Percentiles rank a stretch among this genome's conserved stretches.
These are phyloP conservation scores for Accipiter virgatus DNA, from an alignment of 2,113 vertebrate species.

Conservation along the genomic window DNA sequence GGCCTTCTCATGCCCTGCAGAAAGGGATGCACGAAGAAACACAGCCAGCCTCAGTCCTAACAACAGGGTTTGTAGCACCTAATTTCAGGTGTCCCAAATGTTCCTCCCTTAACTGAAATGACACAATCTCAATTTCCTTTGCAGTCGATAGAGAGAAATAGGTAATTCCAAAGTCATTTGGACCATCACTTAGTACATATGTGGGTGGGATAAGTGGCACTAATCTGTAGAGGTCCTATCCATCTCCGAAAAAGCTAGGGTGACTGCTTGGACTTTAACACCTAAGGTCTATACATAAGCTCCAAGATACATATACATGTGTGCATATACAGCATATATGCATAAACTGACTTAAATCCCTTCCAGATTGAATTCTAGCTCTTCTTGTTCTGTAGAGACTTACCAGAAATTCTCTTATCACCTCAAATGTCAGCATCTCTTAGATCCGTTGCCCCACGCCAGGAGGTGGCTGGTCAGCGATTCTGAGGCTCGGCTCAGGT, in stretches of 20 bases:
- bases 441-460: neutral
- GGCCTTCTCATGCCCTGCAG: neutral
- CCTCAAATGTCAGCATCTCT: neutral
- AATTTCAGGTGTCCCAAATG: neutral
- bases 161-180: neutral
- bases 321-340: neutral
- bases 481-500: neutral
- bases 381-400: neutral
- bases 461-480: neutral
- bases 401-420: neutral
- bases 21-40: neutral
- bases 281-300: fast-evolving
- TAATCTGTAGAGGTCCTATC: neutral
- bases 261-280: neutral
- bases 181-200: neutral
- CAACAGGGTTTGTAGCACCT: neutral
- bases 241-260: neutral
- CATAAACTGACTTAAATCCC: neutral
- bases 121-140: neutral
- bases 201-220: neutral
- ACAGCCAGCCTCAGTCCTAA: neutral
- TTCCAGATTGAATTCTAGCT: neutral
- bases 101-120: neutral
- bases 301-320: neutral
- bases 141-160: neutral